Conservation (phyloP, 2,888 invertebrate species). For the Chymomyza amoena region DNA sequence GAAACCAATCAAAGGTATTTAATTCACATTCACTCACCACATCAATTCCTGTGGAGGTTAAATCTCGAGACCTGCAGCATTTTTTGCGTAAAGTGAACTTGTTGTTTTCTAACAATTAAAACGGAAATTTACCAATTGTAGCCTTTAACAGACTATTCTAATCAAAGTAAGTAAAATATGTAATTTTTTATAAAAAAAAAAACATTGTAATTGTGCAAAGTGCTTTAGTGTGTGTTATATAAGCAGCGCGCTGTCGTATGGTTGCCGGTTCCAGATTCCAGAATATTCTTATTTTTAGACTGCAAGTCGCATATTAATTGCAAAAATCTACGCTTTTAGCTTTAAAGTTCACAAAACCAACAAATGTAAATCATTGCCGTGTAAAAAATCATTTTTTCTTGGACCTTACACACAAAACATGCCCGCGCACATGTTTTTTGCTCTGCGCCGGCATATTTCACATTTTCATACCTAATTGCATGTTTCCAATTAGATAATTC, state of each 20-base stretch:
- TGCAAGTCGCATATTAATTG: background rate
- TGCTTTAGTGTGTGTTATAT: constrained; percentile 39
- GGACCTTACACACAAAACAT: background rate
- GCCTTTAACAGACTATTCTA: background rate
- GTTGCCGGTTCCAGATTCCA: constrained; percentile 58
- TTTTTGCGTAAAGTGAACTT: background rate
- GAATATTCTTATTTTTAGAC: constrained; percentile 44
- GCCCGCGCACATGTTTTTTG: constrained; percentile 7
- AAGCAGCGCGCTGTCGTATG: constrained; percentile 31
- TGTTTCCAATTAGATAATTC: constrained; percentile 11
- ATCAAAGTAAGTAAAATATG: constrained; percentile 39
- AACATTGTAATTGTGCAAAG: background rate
- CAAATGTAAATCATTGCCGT: background rate
- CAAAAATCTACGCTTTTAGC: background rate
- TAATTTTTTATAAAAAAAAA: background rate
- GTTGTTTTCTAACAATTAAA: background rate
- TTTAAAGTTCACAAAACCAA: background rate
- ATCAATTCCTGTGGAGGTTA: background rate
- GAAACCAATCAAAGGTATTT: background rate
- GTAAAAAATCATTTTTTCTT: constrained; percentile 8
- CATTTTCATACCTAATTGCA: constrained; percentile 25
- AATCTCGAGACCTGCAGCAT: background rate
- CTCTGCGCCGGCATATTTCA: constrained; percentile 34
- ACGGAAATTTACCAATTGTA: background rate
- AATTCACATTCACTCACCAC: background rate